Conservation (phyloP, 2,797 vertebrate species). For the Lepidocolaptes lacrymiger region DNA sequence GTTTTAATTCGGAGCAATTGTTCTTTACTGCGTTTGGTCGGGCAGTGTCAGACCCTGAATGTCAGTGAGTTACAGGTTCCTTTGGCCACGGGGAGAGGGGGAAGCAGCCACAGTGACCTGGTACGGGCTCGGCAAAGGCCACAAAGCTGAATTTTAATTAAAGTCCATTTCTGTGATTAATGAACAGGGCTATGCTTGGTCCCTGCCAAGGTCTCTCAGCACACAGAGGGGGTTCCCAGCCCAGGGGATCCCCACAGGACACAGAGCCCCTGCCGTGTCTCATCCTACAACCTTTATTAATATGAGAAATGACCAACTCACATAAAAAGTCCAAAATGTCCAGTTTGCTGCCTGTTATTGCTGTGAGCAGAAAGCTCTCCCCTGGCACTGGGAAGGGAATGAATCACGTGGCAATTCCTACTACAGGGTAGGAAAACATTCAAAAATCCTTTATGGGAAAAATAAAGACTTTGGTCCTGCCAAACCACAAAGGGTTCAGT, state of each 20-base stretch:
- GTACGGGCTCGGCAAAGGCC: no score
- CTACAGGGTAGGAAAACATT: neutral
- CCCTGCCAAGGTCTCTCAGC: neutral
- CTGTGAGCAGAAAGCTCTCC: neutral
- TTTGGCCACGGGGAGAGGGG: no score
- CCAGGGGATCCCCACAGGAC: neutral
- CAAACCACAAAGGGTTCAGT: accelerated
- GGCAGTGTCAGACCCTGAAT: neutral
- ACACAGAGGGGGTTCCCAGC: accelerated
- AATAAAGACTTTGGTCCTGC: neutral
- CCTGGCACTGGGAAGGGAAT: neutral
- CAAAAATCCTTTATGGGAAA: neutral
- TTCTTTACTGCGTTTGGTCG: neutral
- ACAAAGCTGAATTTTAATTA: neutral
- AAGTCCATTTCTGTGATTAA: neutral
- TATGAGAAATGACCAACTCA: neutral
- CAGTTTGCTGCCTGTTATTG: accelerated
- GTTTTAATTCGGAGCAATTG: neutral
- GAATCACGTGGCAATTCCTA: accelerated
- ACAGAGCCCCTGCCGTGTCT: accelerated
- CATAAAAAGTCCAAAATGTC: accelerated
- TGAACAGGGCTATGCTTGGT: accelerated
- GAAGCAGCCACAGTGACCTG: neutral
- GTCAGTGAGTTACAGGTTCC: accelerated
- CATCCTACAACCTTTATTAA: neutral